Evolutionary conservation across 2,888 invertebrate species (phyloP).

Genomic region (Hirtodrosophila confusa): DNA sequence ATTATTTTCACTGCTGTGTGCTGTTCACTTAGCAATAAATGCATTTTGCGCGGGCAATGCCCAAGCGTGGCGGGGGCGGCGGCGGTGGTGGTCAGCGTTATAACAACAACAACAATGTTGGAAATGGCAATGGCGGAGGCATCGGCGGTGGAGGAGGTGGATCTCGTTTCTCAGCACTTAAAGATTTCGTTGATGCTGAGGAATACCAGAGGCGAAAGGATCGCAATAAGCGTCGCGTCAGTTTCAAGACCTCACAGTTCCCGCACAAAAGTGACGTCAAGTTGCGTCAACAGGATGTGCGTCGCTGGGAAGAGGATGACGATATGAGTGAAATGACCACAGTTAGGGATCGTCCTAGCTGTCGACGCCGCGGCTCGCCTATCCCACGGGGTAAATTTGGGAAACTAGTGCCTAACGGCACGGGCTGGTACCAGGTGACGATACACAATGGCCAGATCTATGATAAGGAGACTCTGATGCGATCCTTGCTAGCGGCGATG

Average conservation of each 20-base stretch:
- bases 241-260: slow-evolving; percentile 81
- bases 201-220: slow-evolving; percentile 72
- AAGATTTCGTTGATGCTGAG: slow-evolving; percentile 71
- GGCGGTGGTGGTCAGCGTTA: too few relatives aligned
- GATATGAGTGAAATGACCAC: slow-evolving; percentile 71
- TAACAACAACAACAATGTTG: too few relatives aligned
- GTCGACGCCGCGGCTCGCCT: slow-evolving; percentile 63
- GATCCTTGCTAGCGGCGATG: slow-evolving; percentile 86
- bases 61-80: too few relatives aligned
- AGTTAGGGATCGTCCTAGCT: slow-evolving; percentile 56
- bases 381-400: slow-evolving; percentile 78
- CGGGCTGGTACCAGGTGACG: slow-evolving; percentile 90
- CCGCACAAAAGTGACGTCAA: slow-evolving; percentile 58
- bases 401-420: slow-evolving; percentile 81
- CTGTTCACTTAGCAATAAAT: too few relatives aligned
- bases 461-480: slow-evolving; percentile 88
- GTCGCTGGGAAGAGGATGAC: slow-evolving; percentile 82
- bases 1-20: too few relatives aligned
- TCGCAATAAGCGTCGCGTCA: slow-evolving; percentile 81
- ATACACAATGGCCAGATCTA: slow-evolving; percentile 90
- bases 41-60: too few relatives aligned
- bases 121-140: too few relatives aligned
- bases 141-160: slow-evolving; percentile 46
- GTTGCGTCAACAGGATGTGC: slow-evolving; percentile 54
- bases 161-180: slow-evolving; percentile 70